Percentiles rank a stretch among this genome's conserved stretches.
These are phyloP conservation scores for Lacanobia wlatinum DNA, from an alignment of 2,888 invertebrate genomes.

Conservation along the genomic window DNA sequence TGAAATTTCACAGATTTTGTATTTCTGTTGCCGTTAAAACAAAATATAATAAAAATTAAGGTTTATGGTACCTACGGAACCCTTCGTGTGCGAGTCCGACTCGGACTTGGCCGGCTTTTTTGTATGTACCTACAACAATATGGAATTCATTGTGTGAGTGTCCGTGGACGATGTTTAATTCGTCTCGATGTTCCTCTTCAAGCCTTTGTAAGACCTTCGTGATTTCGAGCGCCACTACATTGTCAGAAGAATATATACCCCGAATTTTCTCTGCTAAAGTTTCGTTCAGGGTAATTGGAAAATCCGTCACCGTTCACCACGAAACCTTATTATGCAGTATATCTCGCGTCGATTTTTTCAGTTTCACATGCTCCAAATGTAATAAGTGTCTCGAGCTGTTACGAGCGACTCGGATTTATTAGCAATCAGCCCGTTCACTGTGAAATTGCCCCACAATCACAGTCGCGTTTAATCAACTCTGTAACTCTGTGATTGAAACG, in stretches of 20 bases:
- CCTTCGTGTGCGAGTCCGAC: no score
- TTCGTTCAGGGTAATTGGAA: slow-evolving; percentile 1
- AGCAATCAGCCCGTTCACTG: slow-evolving; percentile 70
- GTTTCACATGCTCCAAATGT: slow-evolving; percentile 18
- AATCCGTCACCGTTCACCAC: neutral
- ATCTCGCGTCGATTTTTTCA: slow-evolving; percentile 23
- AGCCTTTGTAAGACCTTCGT: no score
- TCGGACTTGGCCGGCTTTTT: no score
- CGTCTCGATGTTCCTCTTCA: no score
- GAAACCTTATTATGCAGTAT: slow-evolving; percentile 17
- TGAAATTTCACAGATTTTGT: no score
- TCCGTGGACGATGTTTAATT: no score
- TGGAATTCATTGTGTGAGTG: neutral
- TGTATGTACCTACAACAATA: neutral
- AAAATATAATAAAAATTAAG: no score
- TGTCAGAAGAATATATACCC: neutral
- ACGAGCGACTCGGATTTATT: slow-evolving; percentile 70
- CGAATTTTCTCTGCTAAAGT: neutral
- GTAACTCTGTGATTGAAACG: slow-evolving; percentile 66
- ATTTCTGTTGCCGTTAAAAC: no score
- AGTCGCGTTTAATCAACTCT: slow-evolving; percentile 73
- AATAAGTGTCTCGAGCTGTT: slow-evolving; percentile 49
- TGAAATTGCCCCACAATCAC: slow-evolving; percentile 74
- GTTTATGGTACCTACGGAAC: no score
- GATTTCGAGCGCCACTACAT: neutral